Percentiles rank a stretch among this genome's conserved stretches.
Evolutionary conservation across 2,797 vertebrate genomes (phyloP).

Genomic region (Amazona finschi): DNA sequence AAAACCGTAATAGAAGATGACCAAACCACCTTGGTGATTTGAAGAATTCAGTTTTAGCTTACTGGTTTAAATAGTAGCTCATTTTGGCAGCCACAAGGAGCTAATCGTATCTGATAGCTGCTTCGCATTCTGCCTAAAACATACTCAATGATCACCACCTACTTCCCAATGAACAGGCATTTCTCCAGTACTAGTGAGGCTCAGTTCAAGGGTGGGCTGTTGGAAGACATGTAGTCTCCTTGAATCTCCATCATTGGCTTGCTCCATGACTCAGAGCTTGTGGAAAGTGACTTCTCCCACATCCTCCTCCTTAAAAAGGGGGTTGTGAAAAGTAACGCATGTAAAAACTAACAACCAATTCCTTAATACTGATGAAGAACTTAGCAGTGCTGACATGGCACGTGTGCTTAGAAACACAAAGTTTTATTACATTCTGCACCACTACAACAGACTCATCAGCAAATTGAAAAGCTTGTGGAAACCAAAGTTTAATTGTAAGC

Average conservation of each 20-base stretch:
- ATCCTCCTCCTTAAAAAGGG: neutral
- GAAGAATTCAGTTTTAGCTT: neutral
- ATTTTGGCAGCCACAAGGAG: neutral
- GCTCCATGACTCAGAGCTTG: neutral
- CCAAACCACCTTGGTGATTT: neutral
- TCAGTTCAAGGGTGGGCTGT: neutral
- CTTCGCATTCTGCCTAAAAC: neutral
- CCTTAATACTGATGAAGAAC: conserved; percentile 16
- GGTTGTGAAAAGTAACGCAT: neutral
- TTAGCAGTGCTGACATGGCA: neutral
- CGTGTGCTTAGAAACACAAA: neutral
- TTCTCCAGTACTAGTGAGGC: neutral
- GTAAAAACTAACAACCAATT: neutral
- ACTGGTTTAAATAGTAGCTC: neutral
- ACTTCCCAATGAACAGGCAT: rapidly evolving
- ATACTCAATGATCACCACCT: neutral
- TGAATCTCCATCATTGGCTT: neutral
- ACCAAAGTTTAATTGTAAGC: neutral
- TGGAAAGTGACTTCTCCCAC: neutral
- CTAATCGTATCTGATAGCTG: neutral
- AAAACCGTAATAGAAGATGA: neutral
- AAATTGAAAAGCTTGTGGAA: neutral
- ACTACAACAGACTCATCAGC: neutral
- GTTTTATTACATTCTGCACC: neutral
- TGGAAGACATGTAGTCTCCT: neutral